Base-by-base conservation (phyloP, 1,140 invertebrate genomes). In the Diorhabda sublineata region DNA sequence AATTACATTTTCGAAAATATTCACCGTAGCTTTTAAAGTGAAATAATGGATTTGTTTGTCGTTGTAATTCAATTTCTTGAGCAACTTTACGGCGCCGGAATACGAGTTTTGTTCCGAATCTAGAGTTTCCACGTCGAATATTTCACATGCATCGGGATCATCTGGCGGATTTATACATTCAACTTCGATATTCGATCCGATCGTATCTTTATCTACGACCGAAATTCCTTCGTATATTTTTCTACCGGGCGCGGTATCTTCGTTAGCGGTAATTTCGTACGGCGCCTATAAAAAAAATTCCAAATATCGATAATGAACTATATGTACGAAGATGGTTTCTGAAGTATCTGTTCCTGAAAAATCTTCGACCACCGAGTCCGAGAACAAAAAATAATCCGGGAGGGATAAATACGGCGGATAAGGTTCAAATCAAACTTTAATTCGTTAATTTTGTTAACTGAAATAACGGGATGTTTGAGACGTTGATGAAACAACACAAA, bases 181-280 rank as follows among this genome's bases (percentile, higher is more conserved):
- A 3, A 95, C 86, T 81, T 93, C 90, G 58, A 95, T 84, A 73
- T 87, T 90, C 57, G 93, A 89, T 3, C 94, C 93, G 9, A 91
- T 86, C 42, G 89, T 86, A 81, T 96, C 94, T 26, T 85, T 85
- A 83, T 96, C 94, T 75, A 87, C 87, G 8, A 94, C 89, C 59
- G 85, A 80, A 58, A 96, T 91, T 62, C 87, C 85, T 5, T 84
- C 83, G 59, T 95, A 86, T 3, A 98, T 87, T 2, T 89, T 91
- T 45, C 87, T 88, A 9, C 91, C 92, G 6, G 92, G 79, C 4
- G 82, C 78, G 2, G 91, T 87, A 79, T 96, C 91, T 83, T 96
- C 94, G 42, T 87, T 84, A 5, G 94, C 88, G 69, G 89, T 85
- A 0, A 90, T 87, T 76, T 93, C 90, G 81, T 96, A 96, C 0